A percentile compares a stretch with the other conserved stretches of the same genome.
Evolutionary conservation across 2,888 invertebrate genomes (phyloP).

Genomic region (Sarcophaga rosellei): DNA sequence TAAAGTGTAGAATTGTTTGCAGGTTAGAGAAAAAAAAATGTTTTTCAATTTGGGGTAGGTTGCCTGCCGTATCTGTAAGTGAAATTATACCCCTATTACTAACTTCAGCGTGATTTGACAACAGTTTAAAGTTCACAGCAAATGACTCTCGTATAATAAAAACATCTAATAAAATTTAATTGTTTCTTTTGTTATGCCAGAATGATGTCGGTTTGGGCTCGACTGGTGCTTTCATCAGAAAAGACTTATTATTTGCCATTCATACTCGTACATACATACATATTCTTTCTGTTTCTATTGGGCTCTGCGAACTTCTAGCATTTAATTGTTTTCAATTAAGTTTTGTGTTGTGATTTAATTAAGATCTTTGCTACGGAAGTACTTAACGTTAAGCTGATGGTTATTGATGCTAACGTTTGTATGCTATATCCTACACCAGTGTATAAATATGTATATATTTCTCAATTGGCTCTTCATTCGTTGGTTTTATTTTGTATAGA

Average conservation of each 20-base stretch:
- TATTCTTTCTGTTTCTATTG: not conserved
- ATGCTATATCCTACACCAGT: constrained; percentile 1
- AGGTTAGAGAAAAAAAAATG: not conserved
- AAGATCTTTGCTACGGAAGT: constrained; percentile 40
- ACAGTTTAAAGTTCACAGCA: constrained; percentile 8
- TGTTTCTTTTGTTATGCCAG: constrained; percentile 37
- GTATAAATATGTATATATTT: not conserved
- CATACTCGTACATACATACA: not conserved
- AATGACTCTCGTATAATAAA: constrained; percentile 1
- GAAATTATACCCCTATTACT: constrained; percentile 3
- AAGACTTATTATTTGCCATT: constrained; percentile 10
- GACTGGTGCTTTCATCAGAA: constrained; percentile 24
- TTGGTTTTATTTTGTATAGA: not conserved
- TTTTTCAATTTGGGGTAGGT: not conserved
- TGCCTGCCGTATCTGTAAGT: not conserved
- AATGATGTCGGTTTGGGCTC: constrained; percentile 2
- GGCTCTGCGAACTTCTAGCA: constrained; percentile 4
- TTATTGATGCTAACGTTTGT: constrained; percentile 7
- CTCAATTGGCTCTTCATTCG: not conserved
- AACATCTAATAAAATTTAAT: constrained; percentile 36
- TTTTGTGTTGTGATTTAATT: constrained; percentile 56
- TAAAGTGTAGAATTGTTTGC: not conserved
- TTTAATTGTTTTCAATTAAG: constrained; percentile 60
- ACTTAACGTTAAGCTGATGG: constrained; percentile 23
- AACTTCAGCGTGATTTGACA: not conserved